Evolutionary conservation across 1,140 invertebrate genomes (phyloP).

Genomic region (Drosophila ironensis): DNA sequence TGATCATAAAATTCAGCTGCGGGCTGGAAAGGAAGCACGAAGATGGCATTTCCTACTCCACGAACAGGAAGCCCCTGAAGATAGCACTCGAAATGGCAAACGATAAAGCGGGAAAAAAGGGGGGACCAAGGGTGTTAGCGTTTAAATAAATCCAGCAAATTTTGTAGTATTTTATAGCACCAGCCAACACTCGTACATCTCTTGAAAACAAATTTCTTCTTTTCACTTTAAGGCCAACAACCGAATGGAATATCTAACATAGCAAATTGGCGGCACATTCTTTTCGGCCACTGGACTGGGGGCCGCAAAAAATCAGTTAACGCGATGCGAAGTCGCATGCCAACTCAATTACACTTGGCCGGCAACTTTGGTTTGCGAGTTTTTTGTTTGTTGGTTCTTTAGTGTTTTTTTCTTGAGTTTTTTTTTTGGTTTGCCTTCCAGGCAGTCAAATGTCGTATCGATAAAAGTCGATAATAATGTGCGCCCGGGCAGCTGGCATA

Average conservation of each 20-base stretch:
- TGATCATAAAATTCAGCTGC: background rate
- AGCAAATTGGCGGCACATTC: too few relatives aligned
- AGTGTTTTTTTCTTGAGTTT: background rate
- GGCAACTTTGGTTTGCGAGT: background rate
- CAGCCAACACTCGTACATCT: too few relatives aligned
- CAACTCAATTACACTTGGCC: constrained; percentile 19
- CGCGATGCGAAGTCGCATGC: constrained; percentile 1
- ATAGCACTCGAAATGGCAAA: too few relatives aligned
- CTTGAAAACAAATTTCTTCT: too few relatives aligned
- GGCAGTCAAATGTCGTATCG: constrained; percentile 64
- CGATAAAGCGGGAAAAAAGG: too few relatives aligned
- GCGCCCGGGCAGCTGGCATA: constrained; percentile 53
- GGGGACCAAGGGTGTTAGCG: background rate
- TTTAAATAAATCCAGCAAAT: background rate
- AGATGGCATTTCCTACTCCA: background rate
- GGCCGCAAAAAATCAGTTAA: background rate
- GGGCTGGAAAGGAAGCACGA: background rate
- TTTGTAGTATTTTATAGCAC: background rate
- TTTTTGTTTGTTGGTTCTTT: background rate
- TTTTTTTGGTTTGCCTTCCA: background rate
- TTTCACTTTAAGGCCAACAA: too few relatives aligned
- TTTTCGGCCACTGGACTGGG: constrained; percentile 6
- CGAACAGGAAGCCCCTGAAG: background rate
- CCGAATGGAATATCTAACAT: too few relatives aligned
- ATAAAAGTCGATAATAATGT: constrained; percentile 68